phyloP scores from a whole-genome alignment of 2,888 invertebrate genomes.

The Callyntrura guangdongensis region DNA sequence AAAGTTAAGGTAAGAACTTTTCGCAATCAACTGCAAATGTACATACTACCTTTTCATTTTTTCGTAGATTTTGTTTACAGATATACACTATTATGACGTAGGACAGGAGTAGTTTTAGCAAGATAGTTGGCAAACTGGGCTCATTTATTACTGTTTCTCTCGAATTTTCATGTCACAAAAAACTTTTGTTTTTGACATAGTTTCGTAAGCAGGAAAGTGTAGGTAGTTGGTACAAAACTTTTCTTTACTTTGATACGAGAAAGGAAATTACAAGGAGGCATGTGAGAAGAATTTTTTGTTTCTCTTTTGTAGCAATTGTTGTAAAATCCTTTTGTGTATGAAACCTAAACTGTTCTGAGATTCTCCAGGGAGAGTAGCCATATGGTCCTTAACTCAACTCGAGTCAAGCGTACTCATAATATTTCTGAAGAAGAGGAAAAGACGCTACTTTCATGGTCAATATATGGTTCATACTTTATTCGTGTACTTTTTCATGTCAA shows the following conservation, averaged over 20 bases:
- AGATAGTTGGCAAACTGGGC: too few species aligned
- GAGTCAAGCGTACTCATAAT: neutral
- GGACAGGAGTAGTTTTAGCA: too few species aligned
- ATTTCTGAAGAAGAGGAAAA: neutral
- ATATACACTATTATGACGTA: too few species aligned
- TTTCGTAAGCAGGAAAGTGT: neutral
- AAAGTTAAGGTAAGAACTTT: conserved; percentile 82
- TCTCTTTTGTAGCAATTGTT: too few species aligned
- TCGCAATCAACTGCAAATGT: neutral
- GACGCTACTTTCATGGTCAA: neutral
- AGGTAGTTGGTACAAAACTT: neutral
- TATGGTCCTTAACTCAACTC: neutral
- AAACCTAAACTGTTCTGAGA: neutral
- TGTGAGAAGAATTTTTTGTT: neutral
- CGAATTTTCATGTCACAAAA: too few species aligned
- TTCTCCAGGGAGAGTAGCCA: neutral
- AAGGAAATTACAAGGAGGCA: neutral
- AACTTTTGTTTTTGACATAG: too few species aligned
- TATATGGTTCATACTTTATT: neutral
- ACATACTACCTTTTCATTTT: neutral
- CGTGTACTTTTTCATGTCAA: too few species aligned
- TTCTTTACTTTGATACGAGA: neutral
- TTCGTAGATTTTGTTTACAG: too few species aligned
- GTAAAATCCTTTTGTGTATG: neutral
- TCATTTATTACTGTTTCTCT: too few species aligned